Evolutionary conservation across 2,113 vertebrate genomes (phyloP).

Genomic region (Nyctibius bracteatus): DNA sequence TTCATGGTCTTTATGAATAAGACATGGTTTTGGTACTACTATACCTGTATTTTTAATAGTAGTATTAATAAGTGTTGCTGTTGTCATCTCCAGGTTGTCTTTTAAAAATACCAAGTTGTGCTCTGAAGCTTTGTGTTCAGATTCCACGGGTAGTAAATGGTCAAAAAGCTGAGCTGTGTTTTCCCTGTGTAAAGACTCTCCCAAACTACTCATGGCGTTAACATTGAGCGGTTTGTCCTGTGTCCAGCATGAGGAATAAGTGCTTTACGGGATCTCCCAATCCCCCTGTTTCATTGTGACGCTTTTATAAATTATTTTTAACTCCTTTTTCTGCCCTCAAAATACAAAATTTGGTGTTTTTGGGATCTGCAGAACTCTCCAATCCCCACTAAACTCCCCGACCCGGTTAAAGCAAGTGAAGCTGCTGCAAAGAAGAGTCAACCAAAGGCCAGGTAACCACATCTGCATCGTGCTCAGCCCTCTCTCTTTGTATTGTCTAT

Average conservation of each 20-base stretch:
- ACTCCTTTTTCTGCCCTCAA: not conserved
- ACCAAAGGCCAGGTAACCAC: conserved; percentile 91
- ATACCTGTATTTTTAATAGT: not conserved
- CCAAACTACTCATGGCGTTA: not conserved
- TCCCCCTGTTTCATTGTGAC: not conserved
- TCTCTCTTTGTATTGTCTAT: not conserved
- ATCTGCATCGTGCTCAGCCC: not conserved
- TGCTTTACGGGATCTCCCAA: not conserved
- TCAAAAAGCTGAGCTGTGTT: not conserved
- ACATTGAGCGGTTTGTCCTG: not conserved
- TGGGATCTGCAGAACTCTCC: conserved; percentile 79
- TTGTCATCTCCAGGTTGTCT: not conserved
- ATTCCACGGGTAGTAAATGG: not conserved
- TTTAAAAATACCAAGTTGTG: not conserved
- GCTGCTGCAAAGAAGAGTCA: conserved; percentile 97
- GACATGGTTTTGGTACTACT: not conserved
- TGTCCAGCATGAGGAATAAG: not conserved
- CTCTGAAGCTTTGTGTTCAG: not conserved
- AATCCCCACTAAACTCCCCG: conserved; percentile 92
- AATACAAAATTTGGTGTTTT: not conserved
- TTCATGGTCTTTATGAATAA: not conserved
- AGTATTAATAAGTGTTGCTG: not conserved
- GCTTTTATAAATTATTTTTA: not conserved
- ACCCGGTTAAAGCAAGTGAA: conserved; percentile 94
- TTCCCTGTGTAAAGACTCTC: not conserved